Conservation (phyloP, 2,888 invertebrate genomes). For the Aporophyla lueneburgensis region DNA sequence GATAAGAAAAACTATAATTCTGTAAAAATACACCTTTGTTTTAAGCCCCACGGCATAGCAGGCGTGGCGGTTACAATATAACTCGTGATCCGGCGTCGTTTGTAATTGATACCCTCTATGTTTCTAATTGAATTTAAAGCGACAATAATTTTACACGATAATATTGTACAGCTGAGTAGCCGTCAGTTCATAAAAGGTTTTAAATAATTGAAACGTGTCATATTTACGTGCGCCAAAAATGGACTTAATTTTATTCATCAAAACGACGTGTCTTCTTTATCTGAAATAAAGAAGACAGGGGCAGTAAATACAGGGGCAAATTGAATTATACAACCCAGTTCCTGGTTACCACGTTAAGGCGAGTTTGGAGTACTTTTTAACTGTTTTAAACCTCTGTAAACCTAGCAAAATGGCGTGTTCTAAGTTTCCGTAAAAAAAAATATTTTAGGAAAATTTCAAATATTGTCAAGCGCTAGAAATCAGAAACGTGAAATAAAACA, state of each 20-base stretch:
- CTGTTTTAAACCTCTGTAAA: too few relatives aligned
- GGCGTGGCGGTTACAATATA: slow-evolving; percentile 28
- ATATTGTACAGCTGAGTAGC: neutral
- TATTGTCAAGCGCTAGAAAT: too few relatives aligned
- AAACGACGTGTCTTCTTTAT: too few relatives aligned
- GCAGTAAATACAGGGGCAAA: too few relatives aligned
- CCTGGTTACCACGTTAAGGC: too few relatives aligned
- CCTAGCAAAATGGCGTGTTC: too few relatives aligned
- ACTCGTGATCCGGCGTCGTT: neutral
- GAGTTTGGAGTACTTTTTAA: too few relatives aligned
- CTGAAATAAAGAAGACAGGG: too few relatives aligned
- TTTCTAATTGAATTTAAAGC: slow-evolving; percentile 48
- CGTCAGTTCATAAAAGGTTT: slow-evolving; percentile 2
- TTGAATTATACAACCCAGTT: too few relatives aligned
- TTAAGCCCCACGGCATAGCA: slow-evolving; percentile 15
- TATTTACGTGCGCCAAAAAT: slow-evolving; percentile 8
- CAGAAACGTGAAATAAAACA: too few relatives aligned
- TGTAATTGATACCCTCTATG: slow-evolving; percentile 50
- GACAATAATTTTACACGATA: slow-evolving; percentile 19
- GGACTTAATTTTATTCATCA: neutral
- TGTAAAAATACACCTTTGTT: slow-evolving; percentile 34
- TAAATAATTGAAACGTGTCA: neutral
- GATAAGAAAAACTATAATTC: neutral
- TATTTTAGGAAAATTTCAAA: too few relatives aligned
- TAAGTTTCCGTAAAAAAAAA: too few relatives aligned